phyloP scores from a whole-genome alignment of 2,113 vertebrate genomes.

The Pseudorhombus dupliciocellatus region DNA sequence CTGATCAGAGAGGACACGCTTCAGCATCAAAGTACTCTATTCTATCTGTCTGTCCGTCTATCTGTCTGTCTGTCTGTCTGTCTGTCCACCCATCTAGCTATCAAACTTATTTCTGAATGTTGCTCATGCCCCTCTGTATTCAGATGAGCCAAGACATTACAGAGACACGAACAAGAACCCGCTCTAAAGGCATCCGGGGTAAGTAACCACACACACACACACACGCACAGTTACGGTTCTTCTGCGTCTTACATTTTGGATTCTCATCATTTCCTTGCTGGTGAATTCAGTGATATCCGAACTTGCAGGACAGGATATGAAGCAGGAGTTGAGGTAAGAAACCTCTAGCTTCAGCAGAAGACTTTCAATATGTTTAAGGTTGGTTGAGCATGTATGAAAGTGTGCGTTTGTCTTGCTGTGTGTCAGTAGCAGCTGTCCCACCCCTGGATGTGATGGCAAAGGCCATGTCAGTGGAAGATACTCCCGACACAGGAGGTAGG shows the following conservation, averaged over 20 bases:
- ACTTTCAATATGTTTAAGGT: background rate
- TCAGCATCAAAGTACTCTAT: constrained; percentile 83
- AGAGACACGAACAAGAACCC: constrained; percentile 90
- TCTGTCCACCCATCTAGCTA: background rate
- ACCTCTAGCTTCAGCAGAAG: background rate
- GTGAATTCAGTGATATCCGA: constrained; percentile 80
- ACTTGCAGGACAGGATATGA: constrained; percentile 88
- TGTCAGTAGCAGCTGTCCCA: constrained; percentile 88
- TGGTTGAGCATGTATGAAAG: background rate
- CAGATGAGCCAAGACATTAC: constrained; percentile 97
- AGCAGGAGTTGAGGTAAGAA: constrained; percentile 89
- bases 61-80: background rate
- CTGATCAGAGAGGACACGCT: constrained; percentile 80
- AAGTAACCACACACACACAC: constrained; percentile 43
- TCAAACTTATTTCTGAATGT: background rate
- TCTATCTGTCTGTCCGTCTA: background rate
- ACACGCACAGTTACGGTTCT: background rate
- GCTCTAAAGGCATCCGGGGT: constrained; percentile 94
- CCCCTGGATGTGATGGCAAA: constrained; percentile 93
- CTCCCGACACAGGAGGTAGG: constrained; percentile 92
- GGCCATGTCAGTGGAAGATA: constrained; percentile 95
- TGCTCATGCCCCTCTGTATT: constrained; percentile 27
- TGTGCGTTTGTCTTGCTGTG: constrained; percentile 17
- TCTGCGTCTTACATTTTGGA: background rate
- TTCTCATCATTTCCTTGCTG: background rate